Evolutionary conservation across 2,888 invertebrate genomes (phyloP).

Genomic region (Micoletzkya japonica): DNA sequence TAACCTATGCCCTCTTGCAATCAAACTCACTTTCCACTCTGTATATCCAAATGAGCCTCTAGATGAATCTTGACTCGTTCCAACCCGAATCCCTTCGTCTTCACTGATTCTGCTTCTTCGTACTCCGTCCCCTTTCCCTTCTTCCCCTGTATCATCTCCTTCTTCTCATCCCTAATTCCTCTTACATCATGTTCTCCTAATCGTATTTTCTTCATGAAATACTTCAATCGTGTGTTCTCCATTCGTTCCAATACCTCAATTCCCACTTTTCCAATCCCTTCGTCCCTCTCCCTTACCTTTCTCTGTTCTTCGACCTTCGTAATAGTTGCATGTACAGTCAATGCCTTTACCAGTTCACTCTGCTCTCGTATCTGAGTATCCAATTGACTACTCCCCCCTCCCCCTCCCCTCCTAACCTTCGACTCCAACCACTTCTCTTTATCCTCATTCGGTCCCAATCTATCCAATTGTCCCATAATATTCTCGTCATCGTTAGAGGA

Average conservation of each 20-base stretch:
- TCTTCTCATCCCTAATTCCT: background rate
- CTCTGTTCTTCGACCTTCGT: background rate
- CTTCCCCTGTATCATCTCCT: background rate
- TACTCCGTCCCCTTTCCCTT: background rate
- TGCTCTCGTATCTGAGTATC: constrained; percentile 7
- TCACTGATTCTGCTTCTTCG: too few species aligned
- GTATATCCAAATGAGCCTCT: constrained; percentile 5
- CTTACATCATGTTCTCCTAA: constrained; percentile 14
- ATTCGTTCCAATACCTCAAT: constrained; percentile 1
- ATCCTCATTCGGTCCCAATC: constrained; percentile 36
- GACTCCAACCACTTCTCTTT: constrained; percentile 57
- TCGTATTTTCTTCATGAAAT: constrained; percentile 10
- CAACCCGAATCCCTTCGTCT: too few species aligned
- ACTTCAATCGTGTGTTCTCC: constrained; percentile 20
- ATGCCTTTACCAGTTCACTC: constrained; percentile 8
- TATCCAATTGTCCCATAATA: constrained; percentile 34
- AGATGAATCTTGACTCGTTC: constrained; percentile 22
- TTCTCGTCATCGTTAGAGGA: constrained; percentile 14
- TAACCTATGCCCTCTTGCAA: too few species aligned
- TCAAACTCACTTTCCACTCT: constrained; percentile 19
- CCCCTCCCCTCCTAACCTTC: constrained; percentile 38
- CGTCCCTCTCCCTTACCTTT: background rate
- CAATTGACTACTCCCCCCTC: background rate
- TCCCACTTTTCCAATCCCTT: background rate
- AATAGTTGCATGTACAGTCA: background rate